A percentile compares a stretch with the other conserved stretches of the same genome.
These are phyloP conservation scores for Orchesella cincta DNA, from an alignment of 1,140 invertebrate species.

Conservation along the genomic window DNA sequence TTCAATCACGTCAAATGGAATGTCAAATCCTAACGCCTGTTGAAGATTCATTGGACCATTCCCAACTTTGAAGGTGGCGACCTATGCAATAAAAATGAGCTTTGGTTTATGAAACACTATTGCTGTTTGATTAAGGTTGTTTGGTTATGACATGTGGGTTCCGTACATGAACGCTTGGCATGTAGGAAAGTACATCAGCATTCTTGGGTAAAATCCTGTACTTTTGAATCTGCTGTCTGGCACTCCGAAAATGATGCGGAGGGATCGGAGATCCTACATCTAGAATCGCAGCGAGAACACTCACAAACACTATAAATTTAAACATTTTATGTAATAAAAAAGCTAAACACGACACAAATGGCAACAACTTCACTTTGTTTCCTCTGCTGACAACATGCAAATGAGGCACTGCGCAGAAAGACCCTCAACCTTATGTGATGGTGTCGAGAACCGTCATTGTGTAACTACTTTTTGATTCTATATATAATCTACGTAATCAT, in stretches of 20 bases:
- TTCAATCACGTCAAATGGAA: neutral
- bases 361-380: too few species aligned
- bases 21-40: neutral
- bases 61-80: neutral
- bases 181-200: neutral
- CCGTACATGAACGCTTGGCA: neutral
- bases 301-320: too few species aligned
- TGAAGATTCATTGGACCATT: neutral
- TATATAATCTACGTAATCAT: too few species aligned
- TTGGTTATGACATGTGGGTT: neutral
- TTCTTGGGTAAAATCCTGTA: neutral
- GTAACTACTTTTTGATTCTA: too few species aligned
- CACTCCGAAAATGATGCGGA: neutral
- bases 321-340: too few species aligned
- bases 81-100: conserved; percentile 9
- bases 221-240: neutral
- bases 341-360: too few species aligned
- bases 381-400: too few species aligned
- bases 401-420: too few species aligned
- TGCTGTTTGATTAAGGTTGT: neutral
- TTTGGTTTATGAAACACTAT: neutral
- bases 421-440: too few species aligned
- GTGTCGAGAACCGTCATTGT: too few species aligned
- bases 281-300: too few species aligned
- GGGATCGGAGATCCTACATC: neutral